phyloP scores from a whole-genome alignment of 2,797 vertebrate species.

The Halcyon chelicuti region DNA sequence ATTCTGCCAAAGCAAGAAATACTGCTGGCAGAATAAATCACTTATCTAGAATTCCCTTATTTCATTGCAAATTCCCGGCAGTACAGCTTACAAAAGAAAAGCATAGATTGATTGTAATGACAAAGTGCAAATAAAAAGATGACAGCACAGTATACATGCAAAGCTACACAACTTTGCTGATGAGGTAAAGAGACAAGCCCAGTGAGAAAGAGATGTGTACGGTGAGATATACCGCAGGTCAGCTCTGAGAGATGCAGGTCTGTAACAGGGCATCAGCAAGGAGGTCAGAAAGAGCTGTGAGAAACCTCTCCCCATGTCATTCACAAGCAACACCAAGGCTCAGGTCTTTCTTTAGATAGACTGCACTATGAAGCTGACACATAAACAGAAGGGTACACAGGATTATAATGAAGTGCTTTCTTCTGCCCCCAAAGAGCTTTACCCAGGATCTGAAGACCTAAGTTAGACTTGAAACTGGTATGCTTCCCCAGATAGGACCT shows the following conservation, averaged over 20 bases:
- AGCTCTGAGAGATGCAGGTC: neutral
- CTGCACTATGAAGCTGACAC: neutral
- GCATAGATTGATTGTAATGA: neutral
- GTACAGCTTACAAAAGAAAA: neutral
- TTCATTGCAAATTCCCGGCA: neutral
- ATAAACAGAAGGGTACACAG: neutral
- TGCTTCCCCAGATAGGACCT: neutral
- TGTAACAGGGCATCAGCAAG: fast-evolving
- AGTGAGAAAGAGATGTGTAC: neutral
- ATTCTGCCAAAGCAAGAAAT: neutral
- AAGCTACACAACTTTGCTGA: neutral
- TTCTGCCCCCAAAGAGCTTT: neutral
- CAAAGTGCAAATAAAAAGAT: fast-evolving
- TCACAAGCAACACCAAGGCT: fast-evolving
- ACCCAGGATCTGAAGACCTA: neutral
- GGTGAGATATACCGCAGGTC: neutral
- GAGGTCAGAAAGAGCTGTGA: neutral
- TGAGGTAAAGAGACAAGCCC: neutral
- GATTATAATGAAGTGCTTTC: neutral
- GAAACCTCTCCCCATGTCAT: neutral
- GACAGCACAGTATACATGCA: neutral
- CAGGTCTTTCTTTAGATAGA: fast-evolving
- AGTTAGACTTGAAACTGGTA: neutral
- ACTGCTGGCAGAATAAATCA: neutral
- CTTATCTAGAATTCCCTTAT: neutral